phyloP scores from a whole-genome alignment of 2,888 invertebrate genomes.

The Nasonia oneida region DNA sequence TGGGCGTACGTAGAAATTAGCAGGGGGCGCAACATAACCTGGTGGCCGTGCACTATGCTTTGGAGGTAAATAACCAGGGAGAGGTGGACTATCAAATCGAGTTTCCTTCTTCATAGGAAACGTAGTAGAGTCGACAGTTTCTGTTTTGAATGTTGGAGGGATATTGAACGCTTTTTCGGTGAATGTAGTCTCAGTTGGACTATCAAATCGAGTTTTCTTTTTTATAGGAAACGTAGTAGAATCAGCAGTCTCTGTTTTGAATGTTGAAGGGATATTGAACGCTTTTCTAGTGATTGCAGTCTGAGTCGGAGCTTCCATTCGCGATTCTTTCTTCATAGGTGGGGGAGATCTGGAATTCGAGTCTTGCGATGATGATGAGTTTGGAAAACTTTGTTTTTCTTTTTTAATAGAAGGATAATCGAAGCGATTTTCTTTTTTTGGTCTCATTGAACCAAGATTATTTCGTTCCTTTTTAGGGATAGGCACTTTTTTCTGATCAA shows the following conservation, averaged over 20 bases:
- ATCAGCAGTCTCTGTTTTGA: neutral
- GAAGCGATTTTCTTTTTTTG: neutral
- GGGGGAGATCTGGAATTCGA: neutral
- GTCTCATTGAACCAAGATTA: neutral
- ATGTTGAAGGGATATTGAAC: neutral
- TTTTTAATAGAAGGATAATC: neutral
- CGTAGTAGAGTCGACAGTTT: neutral
- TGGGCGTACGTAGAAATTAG: neutral
- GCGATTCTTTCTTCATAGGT: neutral
- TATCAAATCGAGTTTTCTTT: neutral
- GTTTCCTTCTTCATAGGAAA: neutral
- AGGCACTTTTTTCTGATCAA: neutral
- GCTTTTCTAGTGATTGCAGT: neutral
- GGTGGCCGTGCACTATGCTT: neutral
- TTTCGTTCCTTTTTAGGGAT: neutral
- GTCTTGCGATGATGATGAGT: neutral
- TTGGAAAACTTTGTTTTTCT: neutral
- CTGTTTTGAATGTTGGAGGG: neutral
- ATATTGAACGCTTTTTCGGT: neutral
- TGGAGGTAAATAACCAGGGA: neutral
- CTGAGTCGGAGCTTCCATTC: neutral
- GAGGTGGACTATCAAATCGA: neutral
- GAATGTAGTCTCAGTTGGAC: too few species aligned
- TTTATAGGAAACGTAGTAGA: neutral
- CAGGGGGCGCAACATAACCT: neutral